Percentiles rank a stretch among this genome's conserved stretches.
phyloP scores from a whole-genome alignment of 37 sponge, comb jelly and placozoan genomes.

The Cladorhizidae sp. region DNA sequence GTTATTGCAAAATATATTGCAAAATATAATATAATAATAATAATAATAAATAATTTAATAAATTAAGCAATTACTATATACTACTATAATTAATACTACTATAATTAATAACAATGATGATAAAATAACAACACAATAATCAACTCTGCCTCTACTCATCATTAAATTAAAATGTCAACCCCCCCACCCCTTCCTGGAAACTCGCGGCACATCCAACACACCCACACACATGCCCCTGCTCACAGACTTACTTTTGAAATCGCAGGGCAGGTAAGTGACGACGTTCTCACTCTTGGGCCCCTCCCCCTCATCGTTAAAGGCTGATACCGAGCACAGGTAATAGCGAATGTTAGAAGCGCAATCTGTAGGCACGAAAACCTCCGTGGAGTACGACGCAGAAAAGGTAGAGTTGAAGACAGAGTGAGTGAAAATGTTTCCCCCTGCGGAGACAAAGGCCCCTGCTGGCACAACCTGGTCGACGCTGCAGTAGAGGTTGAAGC shows the following conservation, averaged over 20 bases:
- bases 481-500: constrained; percentile 28
- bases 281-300: constrained; percentile 20
- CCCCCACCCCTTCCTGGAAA: too few relatives aligned
- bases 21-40: too few relatives aligned
- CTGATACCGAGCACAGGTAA: constrained; percentile 9
- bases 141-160: too few relatives aligned
- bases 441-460: background rate
- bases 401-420: background rate
- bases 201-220: too few relatives aligned
- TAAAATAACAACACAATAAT: too few relatives aligned
- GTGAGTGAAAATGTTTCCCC: background rate
- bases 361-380: background rate
- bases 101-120: too few relatives aligned
- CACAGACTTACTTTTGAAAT: background rate
- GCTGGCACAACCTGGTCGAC: background rate
- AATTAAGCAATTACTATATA: too few relatives aligned
- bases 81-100: too few relatives aligned
- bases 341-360: background rate
- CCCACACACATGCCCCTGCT: too few relatives aligned
- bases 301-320: constrained; percentile 41
- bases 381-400: background rate
- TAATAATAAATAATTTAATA: too few relatives aligned
- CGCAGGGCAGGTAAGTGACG: background rate
- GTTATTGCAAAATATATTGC: too few relatives aligned
- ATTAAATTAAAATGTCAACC: too few relatives aligned